A percentile compares a stretch with the other conserved stretches of the same genome.
phyloP scores from a whole-genome alignment of 2,797 vertebrate species.

The Borostomias antarcticus region DNA sequence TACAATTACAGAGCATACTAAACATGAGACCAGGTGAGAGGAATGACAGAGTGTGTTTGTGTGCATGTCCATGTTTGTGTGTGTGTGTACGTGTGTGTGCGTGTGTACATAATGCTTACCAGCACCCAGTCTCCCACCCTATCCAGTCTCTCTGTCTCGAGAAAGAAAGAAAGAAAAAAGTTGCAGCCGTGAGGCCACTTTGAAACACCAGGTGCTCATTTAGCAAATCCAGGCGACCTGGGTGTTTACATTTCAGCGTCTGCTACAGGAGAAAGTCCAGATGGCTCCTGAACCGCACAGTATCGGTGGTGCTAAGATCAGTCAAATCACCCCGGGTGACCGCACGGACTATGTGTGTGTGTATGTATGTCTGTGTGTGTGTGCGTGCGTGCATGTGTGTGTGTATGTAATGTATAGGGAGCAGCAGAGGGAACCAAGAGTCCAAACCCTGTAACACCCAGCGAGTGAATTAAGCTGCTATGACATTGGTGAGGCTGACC shows the following conservation, averaged over 20 bases:
- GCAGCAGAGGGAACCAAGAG: conserved; percentile 12
- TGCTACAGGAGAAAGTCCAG: conserved; percentile 77
- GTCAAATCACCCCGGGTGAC: conserved; percentile 70
- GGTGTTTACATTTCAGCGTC: conserved; percentile 78
- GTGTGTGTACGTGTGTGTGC: conserved; percentile 31
- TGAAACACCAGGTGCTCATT: conserved; percentile 79
- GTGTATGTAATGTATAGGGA: background rate
- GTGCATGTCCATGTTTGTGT: conserved; percentile 42
- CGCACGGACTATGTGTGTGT: conserved; percentile 48
- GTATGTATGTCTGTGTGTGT: conserved; percentile 35
- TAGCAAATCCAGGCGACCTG: conserved; percentile 74
- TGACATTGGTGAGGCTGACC: conserved; percentile 53
- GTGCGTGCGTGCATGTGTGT: conserved; percentile 12
- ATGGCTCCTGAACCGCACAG: conserved; percentile 67
- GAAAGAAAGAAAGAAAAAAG: conserved; percentile 59
- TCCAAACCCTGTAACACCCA: conserved; percentile 66
- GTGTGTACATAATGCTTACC: conserved; percentile 63
- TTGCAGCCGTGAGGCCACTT: conserved; percentile 72
- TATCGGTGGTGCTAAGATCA: conserved; percentile 67
- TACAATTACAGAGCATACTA: conserved; percentile 77
- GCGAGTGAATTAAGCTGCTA: conserved; percentile 37
- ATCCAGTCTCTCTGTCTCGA: conserved; percentile 12
- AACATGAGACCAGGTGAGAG: conserved; percentile 75
- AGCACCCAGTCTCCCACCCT: conserved; percentile 55
- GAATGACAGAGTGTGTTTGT: conserved; percentile 52